Base-by-base conservation (phyloP, 2,113 vertebrate species). In the Illadopsis cleaveri region DNA sequence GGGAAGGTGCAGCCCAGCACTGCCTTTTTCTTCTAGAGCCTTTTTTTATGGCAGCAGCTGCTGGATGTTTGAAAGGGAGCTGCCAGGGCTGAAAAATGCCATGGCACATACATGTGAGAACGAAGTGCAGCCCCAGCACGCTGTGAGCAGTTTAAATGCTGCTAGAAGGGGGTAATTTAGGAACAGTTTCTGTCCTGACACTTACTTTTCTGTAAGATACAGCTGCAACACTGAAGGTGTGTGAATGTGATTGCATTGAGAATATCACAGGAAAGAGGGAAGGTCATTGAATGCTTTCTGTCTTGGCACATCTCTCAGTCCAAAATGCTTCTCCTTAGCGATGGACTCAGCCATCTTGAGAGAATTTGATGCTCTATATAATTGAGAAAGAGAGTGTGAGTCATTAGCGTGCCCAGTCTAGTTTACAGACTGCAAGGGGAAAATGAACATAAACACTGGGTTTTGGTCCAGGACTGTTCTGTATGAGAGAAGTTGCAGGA, bases 321-420 rank as follows among this genome's bases (percentile, higher is more conserved):
- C 1, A 0, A 38, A 33, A 33, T 5, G 4, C 28, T 48, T 33
- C 28, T 15, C 10, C 22, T 47, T 10, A 48, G 64, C 0, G 0
- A 66, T 54, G 61, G 62, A 47, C 22, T 57, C 51, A 17, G n/a
- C n/a, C 42, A 38, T 64, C 5, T 8, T 13, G 64, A 40, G 64
- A 28, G 13, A 22, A 57, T 8, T 22, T 33, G 28, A 16, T 81
- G n/a, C n/a, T 38, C 5, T 16, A 2, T 13, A 17, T 11, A 38
- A 38, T 0, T 21, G 51, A 38, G 40, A 44, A 18, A 12, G 37
- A 35, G 12, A 10, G 9, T 22, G n/a, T 0, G 2, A 21, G 22
- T 48, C 53, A 38, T 42, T 44, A 6, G 11, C n/a, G n/a, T 48
- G 64, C 22, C 18, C 9, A 5, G 27, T 10, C 14, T 22, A 3